Evolutionary conservation across 2,888 invertebrate species (phyloP), one percentile per base, ranked within the genome.

Genomic region (Hydropsyche betteni): DNA sequence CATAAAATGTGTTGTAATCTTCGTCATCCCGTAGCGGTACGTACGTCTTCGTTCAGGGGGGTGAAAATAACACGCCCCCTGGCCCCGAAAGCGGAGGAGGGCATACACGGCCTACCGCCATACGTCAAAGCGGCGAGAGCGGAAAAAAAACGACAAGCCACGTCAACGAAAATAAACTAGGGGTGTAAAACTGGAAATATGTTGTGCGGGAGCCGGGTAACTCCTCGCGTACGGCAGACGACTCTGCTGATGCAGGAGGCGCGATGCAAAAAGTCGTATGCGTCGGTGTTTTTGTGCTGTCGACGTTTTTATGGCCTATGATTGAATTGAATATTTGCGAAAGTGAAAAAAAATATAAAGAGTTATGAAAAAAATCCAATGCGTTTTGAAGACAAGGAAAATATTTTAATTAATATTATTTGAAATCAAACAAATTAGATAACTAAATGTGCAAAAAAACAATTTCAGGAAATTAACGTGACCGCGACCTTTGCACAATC

Each of bases 151-250:
- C 75, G 73, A 73, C 71, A 51, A 77, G 80, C 78, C 80, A 78
- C 72, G 77, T 77, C 70, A 75, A 76, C 74, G 74, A 76, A 77
- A 77, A 79, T 79, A 80, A 80, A 80, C 78, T 80, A 79, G 79
- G 78, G 78, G 74, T 74, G 80, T 80, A 80, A 80, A 79, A 70
- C 75, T 76, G 74, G 74, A 71, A 72, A 70, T 72, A 72, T 72
- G 72, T 72, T 72, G 55, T 44, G 72, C 50, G 69, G 52, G 69
- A 36, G 52, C 53, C 7, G 24, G 55, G 55, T 24, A 24, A 24
- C 24, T 24, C 24, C 24, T 24, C 24, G 24, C 53, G 70, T 52
- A 70, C 24, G 24, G 2, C 24, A 24, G 24, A 24, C 24, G 34
- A 70, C 53, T 70, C 76, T 74, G 61, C 74, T 71, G 73, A 64